These are phyloP conservation scores for Caenorhabditis remanei DNA, from an alignment of 1,140 invertebrate species.

Conservation along the genomic window DNA sequence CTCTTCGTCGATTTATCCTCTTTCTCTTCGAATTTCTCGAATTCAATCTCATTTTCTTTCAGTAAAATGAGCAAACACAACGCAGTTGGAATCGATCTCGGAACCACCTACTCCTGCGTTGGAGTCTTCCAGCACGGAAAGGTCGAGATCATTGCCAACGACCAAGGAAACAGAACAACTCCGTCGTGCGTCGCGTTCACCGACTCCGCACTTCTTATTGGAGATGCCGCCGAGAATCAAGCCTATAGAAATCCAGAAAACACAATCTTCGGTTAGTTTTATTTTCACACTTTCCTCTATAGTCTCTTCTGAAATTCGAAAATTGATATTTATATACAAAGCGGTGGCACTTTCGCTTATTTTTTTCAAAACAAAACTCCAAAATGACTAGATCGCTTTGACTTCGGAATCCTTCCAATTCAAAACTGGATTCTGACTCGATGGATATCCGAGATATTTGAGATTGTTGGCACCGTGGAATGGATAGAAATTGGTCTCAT, in stretches of 20 bases:
- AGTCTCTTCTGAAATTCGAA: constrained; percentile 79
- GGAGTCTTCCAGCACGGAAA: constrained; percentile 84
- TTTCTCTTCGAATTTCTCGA: too few species aligned
- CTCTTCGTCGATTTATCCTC: neutral
- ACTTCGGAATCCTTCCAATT: constrained; percentile 66
- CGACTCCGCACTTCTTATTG: constrained; percentile 94
- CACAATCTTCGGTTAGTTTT: constrained; percentile 81
- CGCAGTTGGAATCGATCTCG: constrained; percentile 80
- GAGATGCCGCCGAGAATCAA: constrained; percentile 94
- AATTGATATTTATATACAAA: neutral
- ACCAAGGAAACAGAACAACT: constrained; percentile 96
- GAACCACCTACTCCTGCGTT: constrained; percentile 81
- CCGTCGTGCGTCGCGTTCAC: constrained; percentile 97
- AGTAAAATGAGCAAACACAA: constrained; percentile 71
- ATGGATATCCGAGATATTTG: constrained; percentile 58
- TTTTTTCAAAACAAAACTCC: too few species aligned
- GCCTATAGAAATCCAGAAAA: constrained; percentile 88
- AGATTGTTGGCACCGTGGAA: constrained; percentile 36
- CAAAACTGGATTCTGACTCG: constrained; percentile 49
- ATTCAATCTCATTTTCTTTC: constrained; percentile 45
- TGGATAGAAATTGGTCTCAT: constrained; percentile 39
- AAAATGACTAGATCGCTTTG: constrained; percentile 47
- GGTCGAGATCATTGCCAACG: constrained; percentile 97
- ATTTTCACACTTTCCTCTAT: neutral
- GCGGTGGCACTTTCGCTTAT: too few species aligned